Base-by-base conservation (phyloP, 2,888 invertebrate genomes). In the Macropis europaea region DNA sequence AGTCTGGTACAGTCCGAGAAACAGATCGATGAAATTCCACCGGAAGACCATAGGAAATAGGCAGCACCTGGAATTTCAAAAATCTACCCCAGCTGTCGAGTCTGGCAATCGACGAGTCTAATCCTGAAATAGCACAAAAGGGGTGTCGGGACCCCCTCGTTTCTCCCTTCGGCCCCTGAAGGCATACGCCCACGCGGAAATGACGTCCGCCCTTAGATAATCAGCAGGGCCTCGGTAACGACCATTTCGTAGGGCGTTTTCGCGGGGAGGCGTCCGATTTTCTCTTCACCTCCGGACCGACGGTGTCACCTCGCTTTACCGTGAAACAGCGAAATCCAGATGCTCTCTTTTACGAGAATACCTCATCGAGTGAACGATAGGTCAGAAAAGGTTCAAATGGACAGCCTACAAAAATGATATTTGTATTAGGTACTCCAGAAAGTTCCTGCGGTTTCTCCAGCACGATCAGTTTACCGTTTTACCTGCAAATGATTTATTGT, bases 101-200 rank as follows among this genome's bases (percentile, higher is more conserved):
- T 47, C 62, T 69, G 61, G 66, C 81, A 48, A 78, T 79, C 73
- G 74, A 76, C 74, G 68, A 62, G 68, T 76, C 78, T 60, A 69
- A 80, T 75, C 64, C 68, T 70, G 69, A 34, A 66, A 62, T 63
- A 43, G 59, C 64, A 57, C 38, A 64, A 57, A 34, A 36, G 61
- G 68, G 72, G 56, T 32, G 56, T 24, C 40, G 13, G 52, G 77
- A 82, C 52, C 79, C 77, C 48, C 71, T 80, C 60, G 82, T 71
- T 81, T 74, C 59, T 73, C 74, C 80, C 73, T 66, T 57, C 48
- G 57, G 28, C 50, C 78, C 68, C 61, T n/a, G 61, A n/a, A 50
- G 74, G 77, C 77, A 75, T 81, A 87, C 88, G 88, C 88, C 87
- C 86, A 88, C 87, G 81, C 87, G 88, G 87, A 89, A 89, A 89